A percentile compares a stretch with the other conserved stretches of the same genome.
phyloP scores from a whole-genome alignment of 2,797 vertebrate genomes.

The Sebastiscus tertius region DNA sequence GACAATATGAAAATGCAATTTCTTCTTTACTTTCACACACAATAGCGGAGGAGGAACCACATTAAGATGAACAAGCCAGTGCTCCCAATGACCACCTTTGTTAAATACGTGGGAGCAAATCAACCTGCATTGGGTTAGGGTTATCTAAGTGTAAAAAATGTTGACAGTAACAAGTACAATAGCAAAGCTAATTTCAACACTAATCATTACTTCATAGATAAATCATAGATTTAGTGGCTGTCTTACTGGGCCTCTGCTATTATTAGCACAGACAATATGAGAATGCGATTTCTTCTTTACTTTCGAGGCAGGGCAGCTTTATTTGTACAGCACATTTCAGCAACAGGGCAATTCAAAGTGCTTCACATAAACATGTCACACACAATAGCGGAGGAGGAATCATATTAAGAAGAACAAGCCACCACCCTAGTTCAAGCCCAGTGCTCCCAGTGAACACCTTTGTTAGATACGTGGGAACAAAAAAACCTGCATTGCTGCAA shows the following conservation, averaged over 20 bases:
- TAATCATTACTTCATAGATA: too few species aligned
- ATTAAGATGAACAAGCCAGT: too few species aligned
- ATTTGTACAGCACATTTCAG: too few species aligned
- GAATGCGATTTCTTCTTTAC: not conserved
- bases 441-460: not conserved
- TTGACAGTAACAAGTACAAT: not conserved
- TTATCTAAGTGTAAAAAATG: not conserved
- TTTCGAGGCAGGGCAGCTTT: not conserved
- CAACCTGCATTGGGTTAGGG: too few species aligned
- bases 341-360: too few species aligned
- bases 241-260: not conserved
- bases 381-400: not conserved
- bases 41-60: not conserved
- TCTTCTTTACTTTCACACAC: not conserved
- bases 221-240: not conserved
- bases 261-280: not conserved
- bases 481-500: not conserved
- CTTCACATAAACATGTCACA: not conserved
- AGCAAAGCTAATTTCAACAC: too few species aligned
- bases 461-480: not conserved
- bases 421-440: not conserved
- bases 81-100: too few species aligned
- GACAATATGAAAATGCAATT: not conserved
- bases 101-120: too few species aligned
- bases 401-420: accelerated